Conservation (phyloP, 2,113 vertebrate genomes). For the Vulpes ferrilata region DNA sequence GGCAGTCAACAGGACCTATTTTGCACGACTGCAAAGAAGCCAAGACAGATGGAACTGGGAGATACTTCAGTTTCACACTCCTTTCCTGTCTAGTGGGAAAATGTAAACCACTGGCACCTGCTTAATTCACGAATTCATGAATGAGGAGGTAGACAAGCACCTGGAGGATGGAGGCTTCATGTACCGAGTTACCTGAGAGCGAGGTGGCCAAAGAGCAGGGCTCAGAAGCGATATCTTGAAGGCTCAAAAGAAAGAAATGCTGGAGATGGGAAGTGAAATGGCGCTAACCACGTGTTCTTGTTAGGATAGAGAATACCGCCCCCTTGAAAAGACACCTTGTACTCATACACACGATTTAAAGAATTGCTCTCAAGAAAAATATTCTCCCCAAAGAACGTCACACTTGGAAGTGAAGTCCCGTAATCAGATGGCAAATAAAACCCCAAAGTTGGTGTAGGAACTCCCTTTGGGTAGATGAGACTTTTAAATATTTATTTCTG, state of each 20-base stretch:
- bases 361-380: slow-evolving; percentile 5
- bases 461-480: background rate
- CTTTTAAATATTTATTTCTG: background rate
- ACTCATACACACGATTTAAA: background rate
- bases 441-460: background rate
- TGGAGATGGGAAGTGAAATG: background rate
- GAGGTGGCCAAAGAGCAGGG: background rate
- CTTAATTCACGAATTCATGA: background rate
- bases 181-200: background rate
- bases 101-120: background rate
- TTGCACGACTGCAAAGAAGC: background rate
- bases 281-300: background rate
- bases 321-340: background rate
- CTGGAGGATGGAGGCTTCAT: background rate
- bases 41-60: background rate
- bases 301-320: background rate
- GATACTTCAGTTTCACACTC: background rate
- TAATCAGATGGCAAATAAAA: background rate
- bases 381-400: background rate
- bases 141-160: background rate
- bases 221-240: background rate
- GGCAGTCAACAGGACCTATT: too few species aligned
- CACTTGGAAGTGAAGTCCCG: background rate
- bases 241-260: background rate
- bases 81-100: background rate